A percentile compares a stretch with the other conserved stretches of the same genome.
Evolutionary conservation across 2,888 invertebrate species (phyloP).

Genomic region (Heteromyza rotundicornis): DNA sequence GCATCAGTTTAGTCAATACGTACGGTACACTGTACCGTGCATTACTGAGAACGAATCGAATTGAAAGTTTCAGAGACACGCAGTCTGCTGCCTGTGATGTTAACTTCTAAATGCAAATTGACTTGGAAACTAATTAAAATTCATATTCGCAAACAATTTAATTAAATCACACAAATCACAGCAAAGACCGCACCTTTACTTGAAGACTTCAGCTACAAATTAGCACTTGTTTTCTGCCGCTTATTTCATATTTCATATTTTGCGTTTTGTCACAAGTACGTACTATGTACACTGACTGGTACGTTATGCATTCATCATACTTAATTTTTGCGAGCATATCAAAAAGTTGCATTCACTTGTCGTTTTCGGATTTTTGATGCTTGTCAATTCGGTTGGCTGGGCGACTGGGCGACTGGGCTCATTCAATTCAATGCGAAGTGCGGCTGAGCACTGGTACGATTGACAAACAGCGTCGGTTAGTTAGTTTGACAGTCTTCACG

Average conservation of each 20-base stretch:
- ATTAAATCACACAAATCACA: conserved; percentile 43
- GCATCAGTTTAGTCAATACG: no score
- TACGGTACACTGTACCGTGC: no score
- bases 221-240: conserved; percentile 1
- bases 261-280: background rate
- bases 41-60: no score
- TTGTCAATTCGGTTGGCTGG: conserved; percentile 15
- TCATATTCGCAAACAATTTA: conserved; percentile 32
- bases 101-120: background rate
- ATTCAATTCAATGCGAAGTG: background rate
- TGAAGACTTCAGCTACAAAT: background rate
- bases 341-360: background rate
- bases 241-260: background rate
- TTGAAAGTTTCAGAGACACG: conserved; percentile 46
- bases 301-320: no score
- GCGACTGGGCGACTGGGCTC: background rate
- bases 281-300: no score
- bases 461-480: background rate
- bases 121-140: background rate
- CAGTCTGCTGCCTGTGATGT: conserved; percentile 35
- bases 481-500: conserved; percentile 10
- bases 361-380: conserved; percentile 11
- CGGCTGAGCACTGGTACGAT: background rate
- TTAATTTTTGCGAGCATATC: background rate
- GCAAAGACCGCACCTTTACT: conserved; percentile 3